phyloP scores from a whole-genome alignment of 2,888 invertebrate genomes.

The Chydorus sphaericus region DNA sequence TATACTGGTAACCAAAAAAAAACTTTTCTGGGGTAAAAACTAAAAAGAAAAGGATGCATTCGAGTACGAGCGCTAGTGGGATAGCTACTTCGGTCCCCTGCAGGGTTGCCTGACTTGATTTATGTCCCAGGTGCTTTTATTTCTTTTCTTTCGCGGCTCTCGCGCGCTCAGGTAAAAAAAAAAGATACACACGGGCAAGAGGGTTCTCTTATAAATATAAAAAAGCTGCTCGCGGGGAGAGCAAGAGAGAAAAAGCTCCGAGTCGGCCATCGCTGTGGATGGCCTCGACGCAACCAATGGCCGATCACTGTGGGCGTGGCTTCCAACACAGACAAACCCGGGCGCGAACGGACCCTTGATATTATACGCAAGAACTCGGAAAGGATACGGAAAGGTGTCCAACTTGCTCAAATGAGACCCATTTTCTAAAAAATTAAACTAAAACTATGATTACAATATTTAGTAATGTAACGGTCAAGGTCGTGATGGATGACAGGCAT shows the following conservation, averaged over 20 bases:
- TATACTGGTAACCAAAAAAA: too few relatives aligned
- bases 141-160: constrained; percentile 9
- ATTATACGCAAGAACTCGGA: background rate
- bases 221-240: too few relatives aligned
- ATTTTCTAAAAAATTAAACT: background rate
- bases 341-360: background rate
- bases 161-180: constrained; percentile 11
- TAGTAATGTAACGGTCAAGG: background rate
- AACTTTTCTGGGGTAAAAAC: too few relatives aligned
- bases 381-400: background rate
- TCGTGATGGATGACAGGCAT: background rate
- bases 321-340: background rate
- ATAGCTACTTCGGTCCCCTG: background rate
- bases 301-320: constrained; percentile 6
- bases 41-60: too few relatives aligned
- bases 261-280: constrained; percentile 7
- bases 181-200: background rate
- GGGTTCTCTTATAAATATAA: background rate
- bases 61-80: too few relatives aligned
- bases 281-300: constrained; percentile 5
- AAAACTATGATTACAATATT: too few relatives aligned
- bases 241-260: background rate
- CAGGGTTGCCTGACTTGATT: constrained; percentile 13
- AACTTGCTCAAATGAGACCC: background rate
- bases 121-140: constrained; percentile 15